Evolutionary conservation across 2,797 vertebrate species (phyloP), one percentile per base, ranked within the genome.

Genomic region (Botia kubotai): DNA sequence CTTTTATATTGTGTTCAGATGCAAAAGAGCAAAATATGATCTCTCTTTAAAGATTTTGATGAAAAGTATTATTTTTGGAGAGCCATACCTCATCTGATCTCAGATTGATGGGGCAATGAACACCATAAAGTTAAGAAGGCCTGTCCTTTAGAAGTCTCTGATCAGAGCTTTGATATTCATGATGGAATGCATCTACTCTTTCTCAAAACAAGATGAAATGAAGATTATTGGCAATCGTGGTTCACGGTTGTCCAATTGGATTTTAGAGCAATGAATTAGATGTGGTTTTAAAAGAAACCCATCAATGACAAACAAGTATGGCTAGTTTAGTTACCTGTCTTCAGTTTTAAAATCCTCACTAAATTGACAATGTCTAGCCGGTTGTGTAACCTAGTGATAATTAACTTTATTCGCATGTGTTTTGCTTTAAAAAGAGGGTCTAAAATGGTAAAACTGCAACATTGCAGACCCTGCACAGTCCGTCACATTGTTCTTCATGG

Each of bases 11-110:
- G 53, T 5, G 7, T 65, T 76, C 58, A 43, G 68, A 78, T 78
- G 29, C 58, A 36, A 46, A 63, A 74, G n/a, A 81, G 79, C 46
- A 66, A 60, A 65, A 36, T 33, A 77, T 29, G 36, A 60, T 21
- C 21, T 19, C 29, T 43, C 12, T 77, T 68, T 10, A 66, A 68
- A 48, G 29, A 21, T 7, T 48, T 33, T 52, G 39, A 67, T 68
- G 58, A 46, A 69, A 80, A 75, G 17, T 69, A 62, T 80, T 77
- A 26, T 69, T 67, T 58, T 74, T 80, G 77, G 65, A 77, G 19
- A 58, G 50, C 17, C 62, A 69, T 11, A 39, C 62, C 67, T 79
- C 26, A 43, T 78, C 55, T 75, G 57, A 79, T 55, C 19, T 75
- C 52, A 60, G 43, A 75, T 55, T 50, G 55, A 60, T 80, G 17